phyloP scores from a whole-genome alignment of 1,140 invertebrate species.

The Cherax destructor region DNA sequence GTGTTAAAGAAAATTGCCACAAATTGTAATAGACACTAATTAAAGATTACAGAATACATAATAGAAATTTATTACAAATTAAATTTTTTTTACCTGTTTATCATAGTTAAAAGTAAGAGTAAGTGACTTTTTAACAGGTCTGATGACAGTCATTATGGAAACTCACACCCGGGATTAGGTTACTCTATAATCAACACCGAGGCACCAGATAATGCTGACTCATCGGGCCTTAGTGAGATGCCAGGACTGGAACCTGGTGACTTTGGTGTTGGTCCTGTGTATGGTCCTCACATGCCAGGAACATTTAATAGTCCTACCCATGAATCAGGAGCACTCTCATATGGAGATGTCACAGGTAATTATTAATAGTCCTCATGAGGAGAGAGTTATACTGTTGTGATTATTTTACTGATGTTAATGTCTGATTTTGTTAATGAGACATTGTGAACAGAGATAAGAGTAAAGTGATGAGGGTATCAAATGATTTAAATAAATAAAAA shows the following conservation, averaged over 20 bases:
- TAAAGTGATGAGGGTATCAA: no score
- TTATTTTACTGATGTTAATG: not conserved
- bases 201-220: slow-evolving; percentile 32
- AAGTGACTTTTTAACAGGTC: slow-evolving; percentile 19
- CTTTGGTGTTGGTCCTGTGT: slow-evolving; percentile 57
- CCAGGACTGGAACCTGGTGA: slow-evolving; percentile 51
- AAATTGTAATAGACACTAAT: no score
- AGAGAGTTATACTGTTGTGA: not conserved
- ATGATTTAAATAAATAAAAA: no score
- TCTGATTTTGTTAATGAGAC: not conserved
- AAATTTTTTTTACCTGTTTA: no score
- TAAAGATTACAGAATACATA: no score
- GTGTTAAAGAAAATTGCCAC: no score
- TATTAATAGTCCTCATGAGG: no score
- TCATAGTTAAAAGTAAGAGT: no score
- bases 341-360: slow-evolving; percentile 61
- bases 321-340: slow-evolving; percentile 34
- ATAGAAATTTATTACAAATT: no score
- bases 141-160: slow-evolving; percentile 57
- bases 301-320: slow-evolving; percentile 43
- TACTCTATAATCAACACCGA: slow-evolving; percentile 52
- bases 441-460: no score
- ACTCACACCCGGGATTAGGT: slow-evolving; percentile 59
- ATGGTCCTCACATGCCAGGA: slow-evolving; percentile 63
- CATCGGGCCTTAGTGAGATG: slow-evolving; percentile 42